A percentile compares a stretch with the other conserved stretches of the same genome.
These are phyloP conservation scores for Hydrozoanthus gracilis DNA, from an alignment of 92 coral and sea anemone species.

Conservation along the genomic window DNA sequence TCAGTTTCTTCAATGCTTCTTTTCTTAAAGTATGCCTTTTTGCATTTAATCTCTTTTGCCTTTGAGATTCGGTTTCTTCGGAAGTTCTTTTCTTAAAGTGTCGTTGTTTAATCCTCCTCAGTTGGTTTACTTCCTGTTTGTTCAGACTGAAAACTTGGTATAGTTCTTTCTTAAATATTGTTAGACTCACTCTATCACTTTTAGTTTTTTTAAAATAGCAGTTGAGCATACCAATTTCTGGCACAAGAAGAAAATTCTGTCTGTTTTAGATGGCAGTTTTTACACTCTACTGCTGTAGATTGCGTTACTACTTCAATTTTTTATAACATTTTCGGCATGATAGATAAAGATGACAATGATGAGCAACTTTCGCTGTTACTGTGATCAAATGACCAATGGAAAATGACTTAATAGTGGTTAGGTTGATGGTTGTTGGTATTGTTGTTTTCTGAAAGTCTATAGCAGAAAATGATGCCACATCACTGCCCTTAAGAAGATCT, in stretches of 20 bases:
- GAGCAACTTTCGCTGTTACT: slow-evolving; percentile 56
- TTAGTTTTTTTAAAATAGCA: background rate
- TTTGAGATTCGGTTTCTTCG: background rate
- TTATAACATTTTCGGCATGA: background rate
- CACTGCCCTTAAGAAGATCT: slow-evolving; percentile 3
- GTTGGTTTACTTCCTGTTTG: too few species aligned
- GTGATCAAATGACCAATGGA: slow-evolving; percentile 60
- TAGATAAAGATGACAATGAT: slow-evolving; percentile 5
- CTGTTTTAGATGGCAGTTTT: slow-evolving; percentile 4
- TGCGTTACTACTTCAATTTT: background rate
- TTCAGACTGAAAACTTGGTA: background rate
- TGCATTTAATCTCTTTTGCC: background rate
- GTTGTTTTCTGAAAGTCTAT: slow-evolving; percentile 26
- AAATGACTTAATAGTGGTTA: slow-evolving; percentile 42
- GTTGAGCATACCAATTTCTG: background rate
- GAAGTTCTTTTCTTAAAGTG: background rate
- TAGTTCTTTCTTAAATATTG: background rate
- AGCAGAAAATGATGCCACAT: background rate
- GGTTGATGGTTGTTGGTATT: too few species aligned
- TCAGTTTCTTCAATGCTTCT: too few species aligned
- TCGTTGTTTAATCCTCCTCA: background rate
- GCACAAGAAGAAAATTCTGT: background rate
- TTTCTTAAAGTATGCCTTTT: too few species aligned
- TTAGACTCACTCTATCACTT: background rate
- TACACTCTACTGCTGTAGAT: background rate